Evolutionary conservation across 2,888 invertebrate species (phyloP), one percentile per base, ranked within the genome.

Genomic region (Prosapia bicincta): DNA sequence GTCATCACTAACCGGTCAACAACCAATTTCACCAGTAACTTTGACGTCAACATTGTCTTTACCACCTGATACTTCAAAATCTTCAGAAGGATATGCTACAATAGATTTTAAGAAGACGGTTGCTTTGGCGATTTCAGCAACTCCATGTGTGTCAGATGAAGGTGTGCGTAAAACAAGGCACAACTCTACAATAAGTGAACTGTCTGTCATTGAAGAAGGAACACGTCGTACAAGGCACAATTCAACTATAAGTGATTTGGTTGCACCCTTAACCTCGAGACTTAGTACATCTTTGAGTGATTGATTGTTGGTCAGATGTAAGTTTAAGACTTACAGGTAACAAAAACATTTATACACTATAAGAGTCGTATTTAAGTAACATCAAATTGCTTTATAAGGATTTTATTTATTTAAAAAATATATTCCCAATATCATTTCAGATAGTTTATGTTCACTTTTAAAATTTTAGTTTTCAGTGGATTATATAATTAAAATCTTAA

Each of bases 41-140:
- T 66, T 74, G 10, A 75, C 79, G 13, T 69, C 83, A 0, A 79
- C 82, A 26, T 76, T 80, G 79, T 82, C 83, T 1, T 83, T 84
- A 20, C 85, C 87, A 1, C 87, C 87, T 0, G 88, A 88, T 15
- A 88, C 88, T 78, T 88, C 89, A 0, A 85, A 85, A 74, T 81
- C 85, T 2, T 85, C 86, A 74, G 86, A 86, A 77, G 92, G 94
- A 71, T 97, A 97, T 83, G 95, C 95, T 9, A 94, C 94, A 0
- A 98, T 98, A 81, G 98, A 98, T 86, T 97, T 98, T 85, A 92
- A 96, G 82, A 95, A 94, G 86, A 98, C 98, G 0, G 93, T 92
- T 73, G 97, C 97, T 25, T 88, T 98, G 28, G 93, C 93, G 24
- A 91, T 92, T 83, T 93, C 95, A 28, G 92, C 92, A 32, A 92